Evolutionary conservation across 2,888 invertebrate genomes (phyloP).

Genomic region (Synanthedon myopaeformis): DNA sequence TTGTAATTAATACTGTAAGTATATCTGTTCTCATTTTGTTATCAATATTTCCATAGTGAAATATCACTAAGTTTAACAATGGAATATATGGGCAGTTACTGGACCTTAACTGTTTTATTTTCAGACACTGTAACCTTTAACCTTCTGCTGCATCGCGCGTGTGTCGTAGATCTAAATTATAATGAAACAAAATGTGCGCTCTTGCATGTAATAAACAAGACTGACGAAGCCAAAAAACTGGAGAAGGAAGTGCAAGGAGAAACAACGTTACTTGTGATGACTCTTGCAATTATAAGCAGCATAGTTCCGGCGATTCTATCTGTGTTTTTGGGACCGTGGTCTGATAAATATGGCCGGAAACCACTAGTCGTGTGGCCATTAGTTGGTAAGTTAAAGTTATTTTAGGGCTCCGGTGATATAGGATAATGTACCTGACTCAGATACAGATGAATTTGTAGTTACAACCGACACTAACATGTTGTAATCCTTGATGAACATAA

Average conservation of each 20-base stretch:
- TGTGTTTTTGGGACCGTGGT: constrained; percentile 78
- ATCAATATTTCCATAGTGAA: too few species aligned
- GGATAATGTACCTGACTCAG: too few species aligned
- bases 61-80: too few species aligned
- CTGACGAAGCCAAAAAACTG: constrained; percentile 6
- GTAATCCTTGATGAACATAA: too few species aligned
- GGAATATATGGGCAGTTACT: too few species aligned
- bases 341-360: constrained; percentile 76
- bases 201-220: constrained; percentile 6
- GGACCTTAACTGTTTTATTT: background rate
- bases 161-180: constrained; percentile 6
- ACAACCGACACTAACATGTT: too few species aligned
- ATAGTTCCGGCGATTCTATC: constrained; percentile 71
- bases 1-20: too few species aligned
- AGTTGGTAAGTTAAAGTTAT: constrained; percentile 29
- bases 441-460: too few species aligned
- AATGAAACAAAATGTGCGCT: constrained; percentile 7
- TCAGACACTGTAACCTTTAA: constrained; percentile 8
- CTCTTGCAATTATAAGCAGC: constrained; percentile 63
- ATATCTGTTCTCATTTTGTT: too few species aligned
- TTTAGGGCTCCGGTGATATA: too few species aligned
- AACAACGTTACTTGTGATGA: constrained; percentile 67
- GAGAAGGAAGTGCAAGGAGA: constrained; percentile 59
- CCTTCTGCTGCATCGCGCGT: constrained; percentile 8
- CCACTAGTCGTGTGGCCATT: constrained; percentile 68